Percentiles rank a stretch among this genome's conserved stretches.
Evolutionary conservation across 2,888 invertebrate genomes (phyloP).

Genomic region (Troilus luridus): DNA sequence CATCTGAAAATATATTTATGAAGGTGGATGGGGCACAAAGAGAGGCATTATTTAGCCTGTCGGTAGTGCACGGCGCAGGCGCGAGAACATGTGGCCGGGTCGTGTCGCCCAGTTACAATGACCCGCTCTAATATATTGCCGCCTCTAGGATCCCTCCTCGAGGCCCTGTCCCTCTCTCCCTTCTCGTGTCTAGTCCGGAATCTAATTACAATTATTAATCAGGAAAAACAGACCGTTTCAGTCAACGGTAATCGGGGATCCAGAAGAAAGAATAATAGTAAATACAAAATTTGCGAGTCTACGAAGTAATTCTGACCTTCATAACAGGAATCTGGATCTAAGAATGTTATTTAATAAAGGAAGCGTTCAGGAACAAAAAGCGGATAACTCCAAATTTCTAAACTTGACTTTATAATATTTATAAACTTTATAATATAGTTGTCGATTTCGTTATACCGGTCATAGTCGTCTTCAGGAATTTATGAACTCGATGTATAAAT

Average conservation of each 20-base stretch:
- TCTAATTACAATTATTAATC: constrained; percentile 26
- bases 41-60: constrained; percentile 20
- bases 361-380: too few relatives aligned
- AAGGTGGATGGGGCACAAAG: constrained; percentile 38
- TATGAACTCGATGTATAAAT: too few relatives aligned
- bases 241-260: neutral
- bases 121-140: constrained; percentile 46
- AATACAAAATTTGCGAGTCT: neutral
- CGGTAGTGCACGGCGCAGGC: constrained; percentile 35
- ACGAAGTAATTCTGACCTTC: too few relatives aligned
- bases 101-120: constrained; percentile 47
- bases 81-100: constrained; percentile 46
- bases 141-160: neutral
- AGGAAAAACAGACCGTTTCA: neutral
- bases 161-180: neutral
- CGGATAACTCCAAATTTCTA: too few relatives aligned
- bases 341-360: too few relatives aligned
- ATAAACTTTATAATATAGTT: too few relatives aligned
- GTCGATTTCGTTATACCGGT: too few relatives aligned
- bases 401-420: too few relatives aligned
- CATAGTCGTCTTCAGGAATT: too few relatives aligned
- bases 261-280: neutral
- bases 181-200: neutral
- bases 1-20: constrained; percentile 41
- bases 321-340: too few relatives aligned